Evolutionary conservation across 35 echinoderm and acorn worm species (phyloP).

Genomic region (Holothuria glaberrima): DNA sequence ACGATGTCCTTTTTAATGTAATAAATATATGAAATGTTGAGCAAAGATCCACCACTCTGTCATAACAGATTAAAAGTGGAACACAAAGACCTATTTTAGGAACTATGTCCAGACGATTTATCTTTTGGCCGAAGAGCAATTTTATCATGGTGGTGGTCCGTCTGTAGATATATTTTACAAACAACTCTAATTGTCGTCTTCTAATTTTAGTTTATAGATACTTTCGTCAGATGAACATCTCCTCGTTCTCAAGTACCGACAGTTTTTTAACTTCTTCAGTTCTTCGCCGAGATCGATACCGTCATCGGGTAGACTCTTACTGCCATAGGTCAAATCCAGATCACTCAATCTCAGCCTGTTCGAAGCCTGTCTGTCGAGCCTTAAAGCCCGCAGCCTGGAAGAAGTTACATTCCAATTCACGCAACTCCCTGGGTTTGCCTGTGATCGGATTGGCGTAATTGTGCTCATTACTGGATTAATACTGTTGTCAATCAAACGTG

Average conservation of each 20-base stretch:
- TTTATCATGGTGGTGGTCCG: no score
- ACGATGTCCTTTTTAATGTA: no score
- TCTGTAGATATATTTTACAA: no score
- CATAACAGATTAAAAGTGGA: no score
- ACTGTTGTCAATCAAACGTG: not conserved
- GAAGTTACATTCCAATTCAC: slow-evolving; percentile 11
- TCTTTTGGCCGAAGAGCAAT: no score
- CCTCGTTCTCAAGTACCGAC: slow-evolving; percentile 23
- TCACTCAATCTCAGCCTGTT: slow-evolving; percentile 23
- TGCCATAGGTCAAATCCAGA: slow-evolving; percentile 12
- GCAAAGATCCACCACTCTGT: no score
- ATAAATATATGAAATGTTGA: no score
- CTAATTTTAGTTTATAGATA: not conserved
- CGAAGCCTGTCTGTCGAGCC: slow-evolving; percentile 18
- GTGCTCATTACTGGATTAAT: slow-evolving; percentile 7
- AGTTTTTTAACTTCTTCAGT: slow-evolving; percentile 37
- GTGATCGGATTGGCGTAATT: not conserved
- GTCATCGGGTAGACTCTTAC: not conserved
- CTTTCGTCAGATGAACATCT: slow-evolving; percentile 19
- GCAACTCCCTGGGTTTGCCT: not conserved
- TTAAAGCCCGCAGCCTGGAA: not conserved
- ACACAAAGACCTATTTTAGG: no score
- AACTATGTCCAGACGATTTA: no score
- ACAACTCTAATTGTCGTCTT: no score
- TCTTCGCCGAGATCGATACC: slow-evolving; percentile 12